Conservation (phyloP, 2,888 invertebrate species). For the Pilophorus perplexus region DNA sequence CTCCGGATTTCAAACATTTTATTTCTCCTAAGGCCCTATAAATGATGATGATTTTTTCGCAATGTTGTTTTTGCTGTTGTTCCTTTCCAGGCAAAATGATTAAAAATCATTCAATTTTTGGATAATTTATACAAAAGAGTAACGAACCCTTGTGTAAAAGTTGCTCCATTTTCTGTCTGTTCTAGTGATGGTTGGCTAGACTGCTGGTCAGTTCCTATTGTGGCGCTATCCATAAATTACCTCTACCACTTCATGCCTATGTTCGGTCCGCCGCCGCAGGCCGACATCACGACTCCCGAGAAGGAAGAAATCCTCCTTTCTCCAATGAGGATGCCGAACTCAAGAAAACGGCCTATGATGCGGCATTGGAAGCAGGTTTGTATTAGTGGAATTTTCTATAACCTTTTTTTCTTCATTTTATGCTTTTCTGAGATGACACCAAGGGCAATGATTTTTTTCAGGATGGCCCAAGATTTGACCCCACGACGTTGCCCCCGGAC, state of each 20-base stretch:
- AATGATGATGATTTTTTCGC: no score
- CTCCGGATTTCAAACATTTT: no score
- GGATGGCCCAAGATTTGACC: constrained; percentile 76
- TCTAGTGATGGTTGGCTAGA: constrained; percentile 80
- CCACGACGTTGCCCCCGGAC: constrained; percentile 80
- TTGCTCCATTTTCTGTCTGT: constrained; percentile 17
- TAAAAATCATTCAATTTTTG: no score
- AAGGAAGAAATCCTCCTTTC: constrained; percentile 89
- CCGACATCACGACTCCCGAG: constrained; percentile 89
- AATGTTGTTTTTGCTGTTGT: no score
- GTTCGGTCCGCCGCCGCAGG: constrained; percentile 81
- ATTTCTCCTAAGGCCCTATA: no score
- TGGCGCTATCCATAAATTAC: constrained; percentile 86
- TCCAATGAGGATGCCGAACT: constrained; percentile 84
- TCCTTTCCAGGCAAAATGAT: no score
- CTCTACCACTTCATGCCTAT: constrained; percentile 90
- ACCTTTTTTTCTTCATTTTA: constrained; percentile 8
- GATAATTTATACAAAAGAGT: no score
- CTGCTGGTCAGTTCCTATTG: constrained; percentile 94
- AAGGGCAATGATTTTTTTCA: not conserved
- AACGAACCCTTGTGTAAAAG: no score
- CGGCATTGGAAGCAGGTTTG: constrained; percentile 55
- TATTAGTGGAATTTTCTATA: not conserved
- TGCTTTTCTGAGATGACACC: no score
- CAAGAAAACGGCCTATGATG: constrained; percentile 67